Percentiles rank a stretch among this genome's conserved stretches.
Evolutionary conservation across 1,140 invertebrate genomes (phyloP).

Genomic region (Euglossa dilemma): DNA sequence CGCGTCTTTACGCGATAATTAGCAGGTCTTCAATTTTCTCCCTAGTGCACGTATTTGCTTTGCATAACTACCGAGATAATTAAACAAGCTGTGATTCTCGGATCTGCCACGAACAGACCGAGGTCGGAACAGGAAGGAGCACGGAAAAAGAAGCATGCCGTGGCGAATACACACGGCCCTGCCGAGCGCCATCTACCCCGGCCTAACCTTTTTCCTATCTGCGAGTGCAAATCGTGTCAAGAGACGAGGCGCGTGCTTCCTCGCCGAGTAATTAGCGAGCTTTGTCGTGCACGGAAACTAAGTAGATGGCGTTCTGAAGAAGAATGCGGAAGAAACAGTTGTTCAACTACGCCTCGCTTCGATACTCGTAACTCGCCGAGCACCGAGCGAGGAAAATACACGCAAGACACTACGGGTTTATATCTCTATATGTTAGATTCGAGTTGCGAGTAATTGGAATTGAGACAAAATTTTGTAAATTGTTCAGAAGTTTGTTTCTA

Average conservation of each 20-base stretch:
- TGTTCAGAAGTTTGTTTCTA: too few relatives aligned
- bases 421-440: too few relatives aligned
- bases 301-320: neutral
- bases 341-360: neutral
- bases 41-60: slow-evolving; percentile 66
- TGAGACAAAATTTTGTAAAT: too few relatives aligned
- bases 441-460: too few relatives aligned
- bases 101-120: slow-evolving; percentile 47
- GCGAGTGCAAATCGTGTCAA: slow-evolving; percentile 58
- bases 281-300: slow-evolving; percentile 31
- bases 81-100: slow-evolving; percentile 65
- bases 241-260: slow-evolving; percentile 16
- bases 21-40: slow-evolving; percentile 69
- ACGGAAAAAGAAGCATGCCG: neutral
- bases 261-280: slow-evolving; percentile 51
- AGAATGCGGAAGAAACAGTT: slow-evolving; percentile 20
- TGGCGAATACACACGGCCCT: neutral
- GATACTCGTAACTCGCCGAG: neutral
- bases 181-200: neutral
- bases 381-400: neutral
- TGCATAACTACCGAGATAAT: slow-evolving; percentile 69
- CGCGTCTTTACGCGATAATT: slow-evolving; percentile 67
- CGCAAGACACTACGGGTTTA: too few relatives aligned
- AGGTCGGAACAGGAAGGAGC: slow-evolving; percentile 20
- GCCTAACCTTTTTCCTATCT: slow-evolving; percentile 18